phyloP scores from a whole-genome alignment of 2,113 vertebrate species.

The Proteles cristata region DNA sequence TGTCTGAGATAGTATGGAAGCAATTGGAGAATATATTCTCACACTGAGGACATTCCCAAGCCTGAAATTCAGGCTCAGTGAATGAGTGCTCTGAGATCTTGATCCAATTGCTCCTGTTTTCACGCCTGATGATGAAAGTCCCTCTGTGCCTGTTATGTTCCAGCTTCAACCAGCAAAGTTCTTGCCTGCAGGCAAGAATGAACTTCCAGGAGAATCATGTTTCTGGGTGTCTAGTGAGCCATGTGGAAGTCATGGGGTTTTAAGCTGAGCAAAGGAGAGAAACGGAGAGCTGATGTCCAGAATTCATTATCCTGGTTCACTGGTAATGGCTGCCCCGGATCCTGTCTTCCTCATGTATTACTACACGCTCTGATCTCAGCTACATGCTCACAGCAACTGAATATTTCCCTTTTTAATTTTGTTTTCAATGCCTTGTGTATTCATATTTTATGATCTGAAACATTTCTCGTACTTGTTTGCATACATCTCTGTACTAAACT shows the following conservation, averaged over 20 bases:
- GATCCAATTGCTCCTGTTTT: conserved; percentile 18
- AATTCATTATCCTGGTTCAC: conserved; percentile 59
- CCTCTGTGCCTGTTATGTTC: conserved; percentile 72
- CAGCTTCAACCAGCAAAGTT: conserved; percentile 54
- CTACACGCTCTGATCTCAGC: not conserved
- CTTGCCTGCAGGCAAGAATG: conserved; percentile 69
- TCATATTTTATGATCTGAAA: conserved; percentile 36
- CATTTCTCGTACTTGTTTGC: not conserved
- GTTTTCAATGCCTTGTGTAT: conserved; percentile 38
- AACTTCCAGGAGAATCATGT: conserved; percentile 75
- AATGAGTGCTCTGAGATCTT: conserved; percentile 59
- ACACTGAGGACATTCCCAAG: conserved; percentile 17
- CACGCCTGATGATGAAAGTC: conserved; percentile 57
- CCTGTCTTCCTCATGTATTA: conserved; percentile 6
- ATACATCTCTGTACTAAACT: not conserved
- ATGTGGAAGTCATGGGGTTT: conserved; percentile 60
- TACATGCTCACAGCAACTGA: not conserved
- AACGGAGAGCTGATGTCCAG: conserved; percentile 50
- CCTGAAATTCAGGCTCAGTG: conserved; percentile 53
- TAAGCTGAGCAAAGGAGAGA: conserved; percentile 60
- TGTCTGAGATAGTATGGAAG: conserved; percentile 22
- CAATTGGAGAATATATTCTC: conserved; percentile 44
- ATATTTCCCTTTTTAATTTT: conserved; percentile 19
- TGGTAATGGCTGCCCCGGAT: conserved; percentile 36
- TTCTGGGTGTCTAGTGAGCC: conserved; percentile 71